Percentiles rank a stretch among this genome's conserved stretches.
These are phyloP conservation scores for Verasper variegatus DNA, from an alignment of 2,113 vertebrate species.

Conservation along the genomic window DNA sequence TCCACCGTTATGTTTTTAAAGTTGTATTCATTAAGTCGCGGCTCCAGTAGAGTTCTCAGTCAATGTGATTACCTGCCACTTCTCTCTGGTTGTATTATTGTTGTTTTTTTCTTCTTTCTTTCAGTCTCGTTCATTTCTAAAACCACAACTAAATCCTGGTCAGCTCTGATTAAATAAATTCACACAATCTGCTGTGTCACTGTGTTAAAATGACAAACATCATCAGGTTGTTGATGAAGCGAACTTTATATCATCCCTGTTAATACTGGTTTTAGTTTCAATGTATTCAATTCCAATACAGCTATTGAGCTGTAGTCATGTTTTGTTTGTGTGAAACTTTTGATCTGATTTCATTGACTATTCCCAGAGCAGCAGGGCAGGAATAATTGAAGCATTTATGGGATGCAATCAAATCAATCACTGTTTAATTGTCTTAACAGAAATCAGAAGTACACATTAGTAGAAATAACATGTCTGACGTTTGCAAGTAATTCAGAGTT, in stretches of 20 bases:
- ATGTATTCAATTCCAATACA: neutral
- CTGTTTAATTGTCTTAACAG: no score
- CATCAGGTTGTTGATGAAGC: neutral
- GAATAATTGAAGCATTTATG: no score
- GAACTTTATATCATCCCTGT: neutral
- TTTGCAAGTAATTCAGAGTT: no score
- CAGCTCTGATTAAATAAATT: no score
- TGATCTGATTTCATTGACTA: no score
- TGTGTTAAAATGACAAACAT: neutral
- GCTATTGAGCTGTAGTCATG: neutral
- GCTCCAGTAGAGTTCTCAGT: neutral
- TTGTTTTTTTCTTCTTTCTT: neutral
- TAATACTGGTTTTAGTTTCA: neutral
- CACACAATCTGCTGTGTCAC: neutral
- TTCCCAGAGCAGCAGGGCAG: no score
- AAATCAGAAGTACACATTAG: no score
- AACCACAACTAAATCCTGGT: no score
- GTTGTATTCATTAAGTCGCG: neutral
- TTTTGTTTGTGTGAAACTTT: no score
- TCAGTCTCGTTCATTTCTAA: slow-evolving; percentile 5
- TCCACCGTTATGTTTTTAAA: neutral
- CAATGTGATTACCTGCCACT: neutral
- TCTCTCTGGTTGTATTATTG: no score
- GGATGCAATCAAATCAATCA: no score
- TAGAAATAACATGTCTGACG: no score